These are phyloP conservation scores for Ginglymostoma cirratum DNA, from an alignment of 2,113 vertebrate genomes.

Conservation along the genomic window DNA sequence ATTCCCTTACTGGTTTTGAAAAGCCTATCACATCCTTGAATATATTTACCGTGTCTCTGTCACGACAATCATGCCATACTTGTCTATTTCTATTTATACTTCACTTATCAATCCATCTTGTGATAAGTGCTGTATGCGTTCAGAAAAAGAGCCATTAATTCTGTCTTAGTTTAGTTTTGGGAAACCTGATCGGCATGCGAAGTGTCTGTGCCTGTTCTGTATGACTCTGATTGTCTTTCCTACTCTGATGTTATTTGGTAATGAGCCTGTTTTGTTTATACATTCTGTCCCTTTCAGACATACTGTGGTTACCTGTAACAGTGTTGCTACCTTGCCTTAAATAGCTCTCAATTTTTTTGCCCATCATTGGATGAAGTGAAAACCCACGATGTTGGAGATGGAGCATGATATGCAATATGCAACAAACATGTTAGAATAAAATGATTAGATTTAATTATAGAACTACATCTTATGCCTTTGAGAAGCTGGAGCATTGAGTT, in stretches of 20 bases:
- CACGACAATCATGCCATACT: background rate
- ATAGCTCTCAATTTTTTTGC: background rate
- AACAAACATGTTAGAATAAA: background rate
- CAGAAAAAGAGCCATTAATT: background rate
- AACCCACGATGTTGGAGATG: background rate
- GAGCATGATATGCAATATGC: background rate
- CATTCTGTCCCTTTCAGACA: background rate
- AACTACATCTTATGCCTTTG: background rate
- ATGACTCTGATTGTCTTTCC: background rate
- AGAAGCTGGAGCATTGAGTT: background rate
- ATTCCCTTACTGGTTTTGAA: too few relatives aligned
- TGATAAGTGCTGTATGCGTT: background rate
- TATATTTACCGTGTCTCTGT: background rate
- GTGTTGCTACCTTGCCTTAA: background rate
- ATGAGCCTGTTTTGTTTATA: background rate
- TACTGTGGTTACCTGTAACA: background rate
- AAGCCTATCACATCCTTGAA: too few relatives aligned
- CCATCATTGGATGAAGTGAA: background rate
- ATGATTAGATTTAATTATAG: background rate
- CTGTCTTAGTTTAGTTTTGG: background rate
- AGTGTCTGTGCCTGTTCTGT: too few relatives aligned
- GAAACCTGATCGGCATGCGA: too few relatives aligned
- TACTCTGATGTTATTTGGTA: background rate
- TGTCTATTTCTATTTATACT: background rate
- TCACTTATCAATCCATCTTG: background rate